These are phyloP conservation scores for Muscicapa striata DNA, from an alignment of 2,797 vertebrate species.

Conservation along the genomic window DNA sequence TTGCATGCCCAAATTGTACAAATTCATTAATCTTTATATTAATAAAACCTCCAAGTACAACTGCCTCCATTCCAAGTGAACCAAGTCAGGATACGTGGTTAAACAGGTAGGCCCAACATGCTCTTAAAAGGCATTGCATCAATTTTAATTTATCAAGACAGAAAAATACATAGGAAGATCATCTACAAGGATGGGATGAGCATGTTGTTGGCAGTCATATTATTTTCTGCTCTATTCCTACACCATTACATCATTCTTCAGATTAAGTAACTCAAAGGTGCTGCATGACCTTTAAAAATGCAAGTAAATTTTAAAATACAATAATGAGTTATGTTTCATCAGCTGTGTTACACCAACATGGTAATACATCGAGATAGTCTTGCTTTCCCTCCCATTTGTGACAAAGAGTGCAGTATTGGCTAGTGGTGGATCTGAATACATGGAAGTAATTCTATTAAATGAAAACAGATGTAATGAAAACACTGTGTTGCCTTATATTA, in stretches of 20 bases:
- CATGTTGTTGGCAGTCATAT: background rate
- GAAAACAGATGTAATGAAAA: background rate
- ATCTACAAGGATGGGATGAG: background rate
- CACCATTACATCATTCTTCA: background rate
- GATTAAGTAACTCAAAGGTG: background rate
- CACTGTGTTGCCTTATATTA: background rate
- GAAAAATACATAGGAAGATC: background rate
- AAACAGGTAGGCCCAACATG: background rate
- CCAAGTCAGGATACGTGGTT: background rate
- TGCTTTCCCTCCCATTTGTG: background rate
- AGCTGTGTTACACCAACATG: background rate
- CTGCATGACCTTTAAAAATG: constrained; percentile 23
- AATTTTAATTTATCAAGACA: background rate
- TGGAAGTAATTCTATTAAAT: background rate
- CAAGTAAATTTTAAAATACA: background rate
- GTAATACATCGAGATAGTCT: background rate
- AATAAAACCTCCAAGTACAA: constrained; percentile 40
- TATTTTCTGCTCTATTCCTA: background rate
- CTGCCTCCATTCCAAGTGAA: constrained; percentile 7
- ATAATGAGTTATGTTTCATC: background rate
- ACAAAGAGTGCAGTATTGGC: background rate
- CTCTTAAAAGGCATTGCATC: background rate
- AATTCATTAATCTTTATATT: constrained; percentile 68
- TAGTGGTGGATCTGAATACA: background rate
- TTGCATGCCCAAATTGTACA: constrained; percentile 73